These are phyloP conservation scores for Lepidurus couesii DNA, from an alignment of 1,140 invertebrate genomes.

Conservation along the genomic window DNA sequence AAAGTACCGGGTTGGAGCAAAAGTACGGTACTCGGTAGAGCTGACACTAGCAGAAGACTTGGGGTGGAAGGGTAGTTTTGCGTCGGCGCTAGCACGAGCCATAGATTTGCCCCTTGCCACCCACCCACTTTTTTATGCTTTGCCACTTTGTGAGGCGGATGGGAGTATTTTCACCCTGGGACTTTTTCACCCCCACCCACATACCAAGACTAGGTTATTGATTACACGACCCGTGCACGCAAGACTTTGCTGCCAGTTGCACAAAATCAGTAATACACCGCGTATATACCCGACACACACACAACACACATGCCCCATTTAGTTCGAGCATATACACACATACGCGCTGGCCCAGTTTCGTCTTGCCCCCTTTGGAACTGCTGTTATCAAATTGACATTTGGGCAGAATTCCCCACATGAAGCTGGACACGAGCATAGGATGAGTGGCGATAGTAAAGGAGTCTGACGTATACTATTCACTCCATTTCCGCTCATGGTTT, in stretches of 20 bases:
- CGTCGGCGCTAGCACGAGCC: background rate
- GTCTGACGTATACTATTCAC: too few species aligned
- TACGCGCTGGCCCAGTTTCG: too few species aligned
- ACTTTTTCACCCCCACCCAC: background rate
- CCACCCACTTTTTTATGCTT: background rate
- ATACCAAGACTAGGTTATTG: conserved; percentile 6
- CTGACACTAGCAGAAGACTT: background rate
- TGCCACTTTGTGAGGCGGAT: background rate
- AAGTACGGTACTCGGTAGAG: background rate
- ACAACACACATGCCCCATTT: conserved; percentile 7
- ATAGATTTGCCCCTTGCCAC: background rate
- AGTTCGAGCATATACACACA: background rate
- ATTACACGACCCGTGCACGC: conserved; percentile 7
- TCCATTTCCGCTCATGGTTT: too few species aligned
- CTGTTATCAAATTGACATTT: too few species aligned
- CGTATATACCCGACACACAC: background rate
- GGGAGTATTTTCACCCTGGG: background rate
- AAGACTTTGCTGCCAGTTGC: background rate
- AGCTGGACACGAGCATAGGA: too few species aligned
- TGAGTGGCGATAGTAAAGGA: too few species aligned
- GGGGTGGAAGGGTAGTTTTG: background rate
- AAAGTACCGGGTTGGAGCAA: conserved; percentile 10
- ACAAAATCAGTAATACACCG: conserved; percentile 10
- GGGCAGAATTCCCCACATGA: too few species aligned
- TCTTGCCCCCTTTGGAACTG: too few species aligned